A percentile compares a stretch with the other conserved stretches of the same genome.
Evolutionary conservation across 2,113 vertebrate genomes (phyloP).

Genomic region (Datnioides undecimradiatus): DNA sequence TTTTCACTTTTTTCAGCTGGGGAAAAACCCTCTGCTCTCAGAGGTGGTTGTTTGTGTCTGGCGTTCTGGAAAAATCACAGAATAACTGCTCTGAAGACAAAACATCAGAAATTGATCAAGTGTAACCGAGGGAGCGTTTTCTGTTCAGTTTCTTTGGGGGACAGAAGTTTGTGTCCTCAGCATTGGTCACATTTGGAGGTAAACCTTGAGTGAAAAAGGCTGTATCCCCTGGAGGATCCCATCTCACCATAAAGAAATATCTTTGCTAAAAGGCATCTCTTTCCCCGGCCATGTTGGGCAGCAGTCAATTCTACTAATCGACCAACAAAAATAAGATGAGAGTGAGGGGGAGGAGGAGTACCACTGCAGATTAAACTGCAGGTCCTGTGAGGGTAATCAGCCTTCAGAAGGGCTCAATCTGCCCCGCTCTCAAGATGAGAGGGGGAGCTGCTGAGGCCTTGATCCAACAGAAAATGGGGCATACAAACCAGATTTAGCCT

Average conservation of each 20-base stretch:
- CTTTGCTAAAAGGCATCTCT: conserved; percentile 8
- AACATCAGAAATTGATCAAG: not conserved
- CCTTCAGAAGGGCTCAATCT: conserved; percentile 17
- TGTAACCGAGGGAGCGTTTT: not conserved
- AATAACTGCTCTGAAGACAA: not conserved
- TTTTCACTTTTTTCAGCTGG: not conserved
- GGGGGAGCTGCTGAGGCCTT: not conserved
- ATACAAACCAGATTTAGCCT: not conserved
- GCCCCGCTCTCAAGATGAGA: conserved; percentile 3
- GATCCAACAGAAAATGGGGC: not conserved
- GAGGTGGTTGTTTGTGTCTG: not conserved
- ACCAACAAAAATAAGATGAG: conserved; percentile 24
- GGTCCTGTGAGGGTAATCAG: conserved; percentile 21
- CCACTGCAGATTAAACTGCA: conserved; percentile 11
- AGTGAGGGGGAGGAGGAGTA: conserved; percentile 3
- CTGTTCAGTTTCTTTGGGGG: not conserved
- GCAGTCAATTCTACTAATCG: not conserved
- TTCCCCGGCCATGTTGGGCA: not conserved
- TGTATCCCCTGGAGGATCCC: not conserved
- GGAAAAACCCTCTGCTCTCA: not conserved
- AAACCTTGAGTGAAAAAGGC: conserved; percentile 1
- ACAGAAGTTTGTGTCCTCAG: conserved; percentile 1
- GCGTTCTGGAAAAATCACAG: conserved; percentile 8
- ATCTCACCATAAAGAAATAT: conserved; percentile 13
- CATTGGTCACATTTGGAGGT: not conserved